phyloP scores from a whole-genome alignment of 2,888 invertebrate species.

The Nephrotoma flavescens region DNA sequence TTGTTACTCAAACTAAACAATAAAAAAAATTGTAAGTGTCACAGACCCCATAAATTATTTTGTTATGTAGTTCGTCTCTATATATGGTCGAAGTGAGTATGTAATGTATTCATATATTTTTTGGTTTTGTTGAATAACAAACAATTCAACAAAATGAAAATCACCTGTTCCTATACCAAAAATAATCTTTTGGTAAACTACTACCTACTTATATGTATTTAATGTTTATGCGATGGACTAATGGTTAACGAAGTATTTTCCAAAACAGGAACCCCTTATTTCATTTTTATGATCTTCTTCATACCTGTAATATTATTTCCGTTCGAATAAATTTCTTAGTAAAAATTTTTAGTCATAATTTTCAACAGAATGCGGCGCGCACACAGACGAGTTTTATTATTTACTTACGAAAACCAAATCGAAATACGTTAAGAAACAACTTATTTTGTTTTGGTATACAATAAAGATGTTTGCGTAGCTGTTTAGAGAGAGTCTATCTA shows the following conservation, averaged over 20 bases:
- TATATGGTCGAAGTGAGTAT: neutral
- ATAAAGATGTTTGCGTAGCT: neutral
- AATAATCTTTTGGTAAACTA: neutral
- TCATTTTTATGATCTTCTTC: neutral
- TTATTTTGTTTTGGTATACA: neutral
- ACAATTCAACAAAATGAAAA: neutral
- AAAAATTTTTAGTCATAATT: neutral
- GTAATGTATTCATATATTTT: neutral
- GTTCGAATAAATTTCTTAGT: neutral
- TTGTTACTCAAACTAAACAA: neutral
- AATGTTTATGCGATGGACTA: neutral
- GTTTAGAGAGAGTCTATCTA: neutral
- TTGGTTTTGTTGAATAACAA: neutral
- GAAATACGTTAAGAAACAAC: neutral
- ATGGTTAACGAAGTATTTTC: neutral
- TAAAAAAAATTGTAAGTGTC: neutral
- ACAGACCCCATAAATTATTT: neutral
- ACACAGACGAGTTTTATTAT: neutral
- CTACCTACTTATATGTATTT: neutral
- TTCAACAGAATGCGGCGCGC: neutral
- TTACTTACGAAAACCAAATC: neutral
- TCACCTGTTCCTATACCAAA: neutral
- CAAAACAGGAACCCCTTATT: neutral
- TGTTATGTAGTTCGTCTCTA: neutral
- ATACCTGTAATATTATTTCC: neutral